Percentiles rank a stretch among this genome's conserved stretches.
Evolutionary conservation across 2,888 invertebrate genomes (phyloP).

Genomic region (Merodon equestris): DNA sequence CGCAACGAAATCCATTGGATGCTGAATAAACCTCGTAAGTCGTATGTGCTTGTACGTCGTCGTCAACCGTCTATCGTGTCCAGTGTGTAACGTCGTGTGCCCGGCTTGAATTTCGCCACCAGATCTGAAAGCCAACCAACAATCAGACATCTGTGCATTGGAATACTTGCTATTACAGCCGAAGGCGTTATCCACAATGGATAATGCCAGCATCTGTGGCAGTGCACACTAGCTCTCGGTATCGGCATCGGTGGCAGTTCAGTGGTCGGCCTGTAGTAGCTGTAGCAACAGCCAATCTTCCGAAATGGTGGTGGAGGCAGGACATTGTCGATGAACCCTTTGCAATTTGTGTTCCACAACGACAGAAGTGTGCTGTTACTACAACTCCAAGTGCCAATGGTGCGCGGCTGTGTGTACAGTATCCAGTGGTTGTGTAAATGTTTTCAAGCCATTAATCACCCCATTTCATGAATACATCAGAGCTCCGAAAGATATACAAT

Average conservation of each 20-base stretch:
- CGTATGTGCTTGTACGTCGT: too few relatives aligned
- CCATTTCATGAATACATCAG: constrained; percentile 78
- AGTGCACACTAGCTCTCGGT: not conserved
- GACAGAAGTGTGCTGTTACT: constrained; percentile 1
- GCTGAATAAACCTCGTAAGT: too few relatives aligned
- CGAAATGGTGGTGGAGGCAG: constrained; percentile 59
- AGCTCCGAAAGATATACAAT: constrained; percentile 65
- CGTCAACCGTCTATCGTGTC: too few relatives aligned
- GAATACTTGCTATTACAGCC: constrained; percentile 41
- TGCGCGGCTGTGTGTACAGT: constrained; percentile 52
- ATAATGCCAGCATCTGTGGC: constrained; percentile 61
- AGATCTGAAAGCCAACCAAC: constrained; percentile 55
- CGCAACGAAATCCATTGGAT: constrained; percentile 10
- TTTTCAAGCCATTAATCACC: constrained; percentile 79
- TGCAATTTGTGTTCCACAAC: constrained; percentile 57
- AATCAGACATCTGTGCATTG: constrained; percentile 51
- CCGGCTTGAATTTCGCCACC: constrained; percentile 56
- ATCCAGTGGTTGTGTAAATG: constrained; percentile 76
- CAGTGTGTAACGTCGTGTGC: constrained; percentile 33
- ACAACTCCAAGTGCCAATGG: constrained; percentile 27
- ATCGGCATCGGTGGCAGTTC: not conserved
- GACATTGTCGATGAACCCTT: constrained; percentile 67
- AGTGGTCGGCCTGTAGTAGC: not conserved
- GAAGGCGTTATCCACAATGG: constrained; percentile 68
- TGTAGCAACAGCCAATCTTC: constrained; percentile 64